Evolutionary conservation across 1,140 invertebrate genomes (phyloP).

Genomic region (Lutraria rhynchaena): DNA sequence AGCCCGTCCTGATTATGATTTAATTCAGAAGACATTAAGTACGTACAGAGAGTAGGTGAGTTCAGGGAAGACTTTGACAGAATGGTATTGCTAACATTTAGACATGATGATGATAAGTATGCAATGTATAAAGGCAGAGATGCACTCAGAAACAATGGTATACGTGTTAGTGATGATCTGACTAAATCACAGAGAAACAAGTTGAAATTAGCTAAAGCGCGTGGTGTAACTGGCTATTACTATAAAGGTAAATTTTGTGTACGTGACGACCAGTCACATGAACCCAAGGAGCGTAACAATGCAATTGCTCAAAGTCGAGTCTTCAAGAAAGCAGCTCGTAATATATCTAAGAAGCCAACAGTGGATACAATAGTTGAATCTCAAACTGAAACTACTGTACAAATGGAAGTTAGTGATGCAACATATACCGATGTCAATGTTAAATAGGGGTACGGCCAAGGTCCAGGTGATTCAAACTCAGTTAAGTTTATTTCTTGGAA

Average conservation of each 20-base stretch:
- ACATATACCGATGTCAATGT: not conserved
- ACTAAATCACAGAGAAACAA: not conserved
- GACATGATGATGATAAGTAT: slow-evolving; percentile 11
- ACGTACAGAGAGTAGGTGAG: not conserved
- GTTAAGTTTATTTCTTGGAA: not conserved
- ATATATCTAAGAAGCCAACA: not conserved
- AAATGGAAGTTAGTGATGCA: slow-evolving; percentile 9
- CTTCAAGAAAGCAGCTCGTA: slow-evolving; percentile 1
- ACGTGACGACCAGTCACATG: not conserved
- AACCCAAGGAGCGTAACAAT: not conserved
- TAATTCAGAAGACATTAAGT: not conserved
- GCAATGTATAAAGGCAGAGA: not conserved
- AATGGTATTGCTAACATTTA: slow-evolving; percentile 1
- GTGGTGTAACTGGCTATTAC: slow-evolving; percentile 6
- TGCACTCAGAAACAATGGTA: not conserved
- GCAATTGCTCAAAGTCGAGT: not conserved
- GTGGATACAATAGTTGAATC: not conserved
- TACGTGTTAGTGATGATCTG: not conserved
- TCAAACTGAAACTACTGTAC: not conserved
- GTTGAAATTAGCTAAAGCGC: not conserved
- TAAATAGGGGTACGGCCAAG: slow-evolving; percentile 2
- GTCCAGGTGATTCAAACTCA: not conserved
- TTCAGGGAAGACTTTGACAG: not conserved
- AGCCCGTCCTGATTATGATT: not conserved
- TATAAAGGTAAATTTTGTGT: slow-evolving; percentile 24